Evolutionary conservation across 2,888 invertebrate species (phyloP), one percentile per base, ranked within the genome.

Genomic region (Scaptomyza polygonia): DNA sequence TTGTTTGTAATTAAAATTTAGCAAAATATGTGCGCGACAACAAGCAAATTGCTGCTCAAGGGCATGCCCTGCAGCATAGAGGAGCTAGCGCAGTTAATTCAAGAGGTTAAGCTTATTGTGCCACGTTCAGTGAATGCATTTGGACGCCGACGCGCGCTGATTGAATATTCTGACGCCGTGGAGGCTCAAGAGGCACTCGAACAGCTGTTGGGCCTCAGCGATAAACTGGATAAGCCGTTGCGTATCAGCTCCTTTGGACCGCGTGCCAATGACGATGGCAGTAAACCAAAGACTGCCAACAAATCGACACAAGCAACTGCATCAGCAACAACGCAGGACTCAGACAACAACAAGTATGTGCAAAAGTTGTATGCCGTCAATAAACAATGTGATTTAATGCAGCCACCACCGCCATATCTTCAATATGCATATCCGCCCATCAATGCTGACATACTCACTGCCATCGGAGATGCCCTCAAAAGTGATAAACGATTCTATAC

Each of bases 341-440:
- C 77, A 93, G 94, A 36, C 21, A 73, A 81, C 32, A 93, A 93
- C 87, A 90, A 90, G 59, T 93, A 93, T 83, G 86, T 94, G 32
- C 93, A 93, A 53, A 93, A 93, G 88, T 86, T 95, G 52, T 94
- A 94, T 86, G 93, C 93, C 29, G 94, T 94, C 91, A 93, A 93
- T 73, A 92, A 92, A 59, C 91, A 92, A 48, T 93, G 95, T 42
- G 93, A 94, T 67, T 95, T 96, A 79, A 93, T 94, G 69, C 95
- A 96, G 89, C 95, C 96, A 25, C 96, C 96, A 29, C 95, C 96
- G 18, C 93, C 94, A 25, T 94, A 96, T 91, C 92, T 96, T 44
- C 94, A 93, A 76, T 98, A 98, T 89, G 93, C 94, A 65, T 98
- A 98, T 91, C 96, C 97, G 12, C 94, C 95, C 56, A 94, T 96